A percentile compares a stretch with the other conserved stretches of the same genome.
These are phyloP conservation scores for Liasis olivaceus DNA, from an alignment of 2,797 vertebrate genomes.

Conservation along the genomic window DNA sequence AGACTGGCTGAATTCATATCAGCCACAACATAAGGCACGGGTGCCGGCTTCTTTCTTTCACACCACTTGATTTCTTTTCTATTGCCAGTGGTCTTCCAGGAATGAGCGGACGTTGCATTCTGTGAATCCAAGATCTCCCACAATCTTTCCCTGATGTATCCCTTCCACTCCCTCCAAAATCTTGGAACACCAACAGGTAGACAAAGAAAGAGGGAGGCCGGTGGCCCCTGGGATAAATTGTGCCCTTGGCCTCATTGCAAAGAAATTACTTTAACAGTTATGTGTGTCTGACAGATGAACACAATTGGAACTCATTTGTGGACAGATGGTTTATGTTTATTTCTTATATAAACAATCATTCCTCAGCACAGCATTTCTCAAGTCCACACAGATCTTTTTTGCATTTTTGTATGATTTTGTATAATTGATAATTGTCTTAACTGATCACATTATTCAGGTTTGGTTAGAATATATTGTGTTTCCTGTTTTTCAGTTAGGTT, in stretches of 20 bases:
- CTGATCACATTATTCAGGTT: background rate
- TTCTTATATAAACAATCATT: background rate
- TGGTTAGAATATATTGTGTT: background rate
- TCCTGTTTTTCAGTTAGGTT: background rate
- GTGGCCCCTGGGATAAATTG: background rate
- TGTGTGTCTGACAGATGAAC: background rate
- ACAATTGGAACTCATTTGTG: background rate
- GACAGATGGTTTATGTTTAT: background rate
- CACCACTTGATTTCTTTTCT: background rate
- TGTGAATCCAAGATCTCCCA: background rate
- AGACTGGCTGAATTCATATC: background rate
- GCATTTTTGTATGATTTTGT: background rate
- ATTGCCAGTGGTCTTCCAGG: background rate
- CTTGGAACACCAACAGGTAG: background rate
- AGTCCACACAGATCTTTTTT: background rate
- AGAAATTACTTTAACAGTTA: background rate
- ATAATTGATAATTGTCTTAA: background rate
- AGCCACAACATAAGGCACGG: background rate
- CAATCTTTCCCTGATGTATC: no score
- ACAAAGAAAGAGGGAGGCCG: background rate
- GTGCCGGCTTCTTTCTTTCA: background rate
- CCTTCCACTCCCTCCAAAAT: background rate
- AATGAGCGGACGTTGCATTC: background rate
- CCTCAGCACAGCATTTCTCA: background rate
- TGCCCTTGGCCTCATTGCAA: background rate